phyloP scores from a whole-genome alignment of 2,888 invertebrate species.

The Zygaena filipendulae region DNA sequence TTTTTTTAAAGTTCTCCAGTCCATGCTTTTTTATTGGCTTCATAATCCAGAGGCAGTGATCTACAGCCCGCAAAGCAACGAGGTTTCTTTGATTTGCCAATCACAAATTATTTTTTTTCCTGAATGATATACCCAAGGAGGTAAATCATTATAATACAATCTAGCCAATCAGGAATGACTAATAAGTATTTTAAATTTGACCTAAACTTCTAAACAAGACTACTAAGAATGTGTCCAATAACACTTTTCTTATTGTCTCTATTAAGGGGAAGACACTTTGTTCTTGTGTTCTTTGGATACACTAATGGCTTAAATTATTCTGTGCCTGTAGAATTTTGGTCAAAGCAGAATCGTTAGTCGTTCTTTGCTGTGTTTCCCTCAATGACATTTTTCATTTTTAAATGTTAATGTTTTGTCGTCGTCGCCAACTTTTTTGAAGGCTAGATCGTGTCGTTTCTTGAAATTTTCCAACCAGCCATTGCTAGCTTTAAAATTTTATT shows the following conservation, averaged over 20 bases:
- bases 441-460: slow-evolving; percentile 16
- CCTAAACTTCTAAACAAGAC: no score
- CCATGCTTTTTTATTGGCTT: slow-evolving; percentile 15
- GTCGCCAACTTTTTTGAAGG: slow-evolving; percentile 17
- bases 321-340: slow-evolving; percentile 15
- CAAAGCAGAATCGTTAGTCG: slow-evolving; percentile 16
- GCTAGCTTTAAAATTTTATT: slow-evolving; percentile 14
- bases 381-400: slow-evolving; percentile 16
- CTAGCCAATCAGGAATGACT: no score
- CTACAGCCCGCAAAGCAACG: slow-evolving; percentile 15
- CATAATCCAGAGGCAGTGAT: slow-evolving; percentile 13
- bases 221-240: no score
- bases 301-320: slow-evolving; percentile 17
- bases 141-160: no score
- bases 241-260: no score
- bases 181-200: no score
- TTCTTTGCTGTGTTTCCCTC: slow-evolving; percentile 17
- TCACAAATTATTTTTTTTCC: no score
- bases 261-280: no score
- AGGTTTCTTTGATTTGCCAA: slow-evolving; percentile 17
- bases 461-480: slow-evolving; percentile 20
- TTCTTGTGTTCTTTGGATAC: no score
- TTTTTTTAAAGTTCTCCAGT: slow-evolving; percentile 9
- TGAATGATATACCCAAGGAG: no score
- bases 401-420: slow-evolving; percentile 13